These are phyloP conservation scores for Dynastes maya DNA, from an alignment of 2,888 invertebrate genomes.

Conservation along the genomic window DNA sequence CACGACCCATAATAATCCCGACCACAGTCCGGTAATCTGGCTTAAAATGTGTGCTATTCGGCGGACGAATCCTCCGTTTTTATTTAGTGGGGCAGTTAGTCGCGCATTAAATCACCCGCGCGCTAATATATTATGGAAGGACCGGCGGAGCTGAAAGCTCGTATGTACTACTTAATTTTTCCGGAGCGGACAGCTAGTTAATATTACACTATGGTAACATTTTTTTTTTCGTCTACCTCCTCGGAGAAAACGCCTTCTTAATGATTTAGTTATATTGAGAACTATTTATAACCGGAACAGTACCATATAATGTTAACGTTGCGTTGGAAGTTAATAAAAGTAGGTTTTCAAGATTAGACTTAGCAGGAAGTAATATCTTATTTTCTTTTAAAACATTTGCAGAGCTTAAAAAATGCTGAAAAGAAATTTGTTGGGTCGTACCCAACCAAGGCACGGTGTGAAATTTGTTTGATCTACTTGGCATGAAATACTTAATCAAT, in stretches of 20 bases:
- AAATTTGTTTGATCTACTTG: no score
- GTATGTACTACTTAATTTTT: conserved; percentile 15
- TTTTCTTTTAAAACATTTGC: no score
- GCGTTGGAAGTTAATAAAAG: no score
- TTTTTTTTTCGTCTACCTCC: background rate
- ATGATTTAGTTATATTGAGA: conserved; percentile 1
- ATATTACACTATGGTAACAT: background rate
- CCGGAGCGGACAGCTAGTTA: background rate
- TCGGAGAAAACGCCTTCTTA: background rate
- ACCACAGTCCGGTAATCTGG: conserved; percentile 29
- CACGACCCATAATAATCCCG: conserved; percentile 33
- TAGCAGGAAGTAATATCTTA: no score
- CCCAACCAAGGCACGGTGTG: no score
- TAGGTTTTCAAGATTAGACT: no score
- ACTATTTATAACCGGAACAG: no score
- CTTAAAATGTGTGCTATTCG: conserved; percentile 40
- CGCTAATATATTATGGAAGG: conserved; percentile 10
- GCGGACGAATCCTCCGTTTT: background rate
- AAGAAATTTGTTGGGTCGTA: no score
- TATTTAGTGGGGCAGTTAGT: conserved; percentile 16
- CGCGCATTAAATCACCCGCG: conserved; percentile 21
- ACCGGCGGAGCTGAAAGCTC: conserved; percentile 4
- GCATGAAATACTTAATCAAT: no score
- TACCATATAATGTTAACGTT: no score
- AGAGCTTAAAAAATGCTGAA: no score